Percentiles rank a stretch among this genome's conserved stretches.
Evolutionary conservation across 1,140 invertebrate species (phyloP).

Genomic region (Sitophilus oryzae): DNA sequence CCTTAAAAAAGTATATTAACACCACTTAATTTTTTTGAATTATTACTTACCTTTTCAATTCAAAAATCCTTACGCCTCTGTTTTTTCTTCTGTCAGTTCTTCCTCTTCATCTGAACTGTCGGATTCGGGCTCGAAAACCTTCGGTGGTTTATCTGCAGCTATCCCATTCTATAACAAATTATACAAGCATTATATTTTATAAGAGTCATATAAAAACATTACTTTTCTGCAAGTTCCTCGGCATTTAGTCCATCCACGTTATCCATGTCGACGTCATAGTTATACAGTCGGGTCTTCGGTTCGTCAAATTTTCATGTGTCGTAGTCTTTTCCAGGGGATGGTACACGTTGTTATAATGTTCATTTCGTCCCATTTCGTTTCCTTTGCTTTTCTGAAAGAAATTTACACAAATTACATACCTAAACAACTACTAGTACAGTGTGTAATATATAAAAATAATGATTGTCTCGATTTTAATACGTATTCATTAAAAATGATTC

Average conservation of each 20-base stretch:
- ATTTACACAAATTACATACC: too few species aligned
- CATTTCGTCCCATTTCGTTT: slow-evolving; percentile 97
- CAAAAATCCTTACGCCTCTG: slow-evolving; percentile 65
- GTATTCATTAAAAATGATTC: too few species aligned
- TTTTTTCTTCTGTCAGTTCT: slow-evolving; percentile 55
- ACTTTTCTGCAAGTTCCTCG: slow-evolving; percentile 68
- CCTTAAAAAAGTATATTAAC: slow-evolving; percentile 39
- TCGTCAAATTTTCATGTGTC: slow-evolving; percentile 99
- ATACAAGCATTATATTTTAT: slow-evolving; percentile 35
- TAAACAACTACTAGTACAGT: too few species aligned
- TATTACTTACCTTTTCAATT: slow-evolving; percentile 68
- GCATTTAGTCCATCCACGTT: slow-evolving; percentile 73
- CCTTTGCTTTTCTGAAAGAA: slow-evolving; percentile 59
- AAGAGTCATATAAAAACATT: slow-evolving; percentile 4
- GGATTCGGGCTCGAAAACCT: slow-evolving; percentile 53
- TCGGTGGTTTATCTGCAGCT: slow-evolving; percentile 51
- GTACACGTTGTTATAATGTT: slow-evolving; percentile 93
- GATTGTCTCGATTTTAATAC: too few species aligned
- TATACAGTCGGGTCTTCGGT: slow-evolving; percentile 90
- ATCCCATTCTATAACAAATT: slow-evolving; percentile 44
- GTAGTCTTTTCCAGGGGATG: slow-evolving; percentile 99
- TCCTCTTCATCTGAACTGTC: slow-evolving; percentile 57
- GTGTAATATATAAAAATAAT: too few species aligned
- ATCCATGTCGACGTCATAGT: slow-evolving; percentile 65
- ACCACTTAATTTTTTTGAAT: slow-evolving; percentile 30